Evolutionary conservation across 1,140 invertebrate genomes (phyloP).

Genomic region (Anadara kagoshimensis): DNA sequence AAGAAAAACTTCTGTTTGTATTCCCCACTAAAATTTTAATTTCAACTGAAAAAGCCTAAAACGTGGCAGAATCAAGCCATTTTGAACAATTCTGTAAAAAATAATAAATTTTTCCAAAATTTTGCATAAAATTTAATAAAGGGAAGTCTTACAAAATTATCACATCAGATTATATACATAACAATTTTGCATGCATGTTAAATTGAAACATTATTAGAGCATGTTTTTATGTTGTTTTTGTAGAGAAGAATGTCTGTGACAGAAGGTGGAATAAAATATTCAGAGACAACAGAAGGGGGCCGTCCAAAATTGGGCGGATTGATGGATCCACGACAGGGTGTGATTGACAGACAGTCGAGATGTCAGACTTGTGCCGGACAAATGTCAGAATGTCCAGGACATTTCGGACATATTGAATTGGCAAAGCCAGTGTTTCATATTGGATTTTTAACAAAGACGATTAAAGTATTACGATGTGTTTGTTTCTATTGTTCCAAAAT

Average conservation of each 20-base stretch:
- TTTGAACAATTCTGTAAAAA: too few species aligned
- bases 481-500: slow-evolving; percentile 99
- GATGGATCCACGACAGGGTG: slow-evolving; percentile 99
- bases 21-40: too few species aligned
- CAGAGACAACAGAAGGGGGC: slow-evolving; percentile 99
- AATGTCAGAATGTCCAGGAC: slow-evolving; percentile 98
- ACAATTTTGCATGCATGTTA: too few species aligned
- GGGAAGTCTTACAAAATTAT: too few species aligned
- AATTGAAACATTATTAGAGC: neutral
- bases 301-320: slow-evolving; percentile 97
- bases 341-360: slow-evolving; percentile 89
- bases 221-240: slow-evolving; percentile 10
- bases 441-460: slow-evolving; percentile 97
- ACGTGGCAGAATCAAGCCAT: too few species aligned
- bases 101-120: too few species aligned
- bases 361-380: slow-evolving; percentile 99
- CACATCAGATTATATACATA: too few species aligned
- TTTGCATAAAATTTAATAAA: too few species aligned
- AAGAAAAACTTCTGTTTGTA: too few species aligned
- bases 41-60: too few species aligned
- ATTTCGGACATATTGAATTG: slow-evolving; percentile 99
- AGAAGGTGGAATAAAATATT: slow-evolving; percentile 95
- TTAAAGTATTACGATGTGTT: slow-evolving; percentile 97
- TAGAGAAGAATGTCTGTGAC: slow-evolving; percentile 89
- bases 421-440: slow-evolving; percentile 99